Conservation (phyloP, 2,113 vertebrate species). For the Gymnocephalus cernua region DNA sequence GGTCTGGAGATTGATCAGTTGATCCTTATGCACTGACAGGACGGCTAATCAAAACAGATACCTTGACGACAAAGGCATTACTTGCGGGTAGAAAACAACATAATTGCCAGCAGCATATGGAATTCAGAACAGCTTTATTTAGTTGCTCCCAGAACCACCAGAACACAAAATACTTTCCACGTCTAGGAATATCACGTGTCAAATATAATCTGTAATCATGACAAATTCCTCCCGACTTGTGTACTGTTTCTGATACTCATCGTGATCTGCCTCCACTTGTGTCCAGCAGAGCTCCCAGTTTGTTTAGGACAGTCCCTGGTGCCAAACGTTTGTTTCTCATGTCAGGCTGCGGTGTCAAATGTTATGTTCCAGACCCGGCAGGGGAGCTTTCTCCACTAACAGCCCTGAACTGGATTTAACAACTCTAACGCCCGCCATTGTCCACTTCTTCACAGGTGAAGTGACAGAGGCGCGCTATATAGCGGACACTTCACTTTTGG, state of each 20-base stretch:
- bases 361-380: slow-evolving; percentile 65
- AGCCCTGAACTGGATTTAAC: slow-evolving; percentile 55
- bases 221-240: slow-evolving; percentile 37
- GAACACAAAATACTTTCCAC: slow-evolving; percentile 63
- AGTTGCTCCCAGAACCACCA: slow-evolving; percentile 47
- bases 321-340: slow-evolving; percentile 79
- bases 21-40: slow-evolving; percentile 65
- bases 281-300: slow-evolving; percentile 56
- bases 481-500: slow-evolving; percentile 58
- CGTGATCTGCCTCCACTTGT: slow-evolving; percentile 37
- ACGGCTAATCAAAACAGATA: slow-evolving; percentile 75
- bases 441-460: slow-evolving; percentile 65
- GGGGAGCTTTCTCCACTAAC: slow-evolving; percentile 59
- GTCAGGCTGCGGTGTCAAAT: slow-evolving; percentile 70
- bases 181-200: slow-evolving; percentile 45
- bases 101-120: slow-evolving; percentile 65
- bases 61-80: slow-evolving; percentile 62
- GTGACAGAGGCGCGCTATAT: slow-evolving; percentile 28
- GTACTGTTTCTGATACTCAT: slow-evolving; percentile 18
- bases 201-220: slow-evolving; percentile 36
- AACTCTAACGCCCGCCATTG: slow-evolving; percentile 24
- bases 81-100: slow-evolving; percentile 67
- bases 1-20: slow-evolving; percentile 61
- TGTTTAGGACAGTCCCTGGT: slow-evolving; percentile 56
- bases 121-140: slow-evolving; percentile 58